Evolutionary conservation across 2,113 vertebrate species (phyloP).

Genomic region (Cyanoderma ruficeps): DNA sequence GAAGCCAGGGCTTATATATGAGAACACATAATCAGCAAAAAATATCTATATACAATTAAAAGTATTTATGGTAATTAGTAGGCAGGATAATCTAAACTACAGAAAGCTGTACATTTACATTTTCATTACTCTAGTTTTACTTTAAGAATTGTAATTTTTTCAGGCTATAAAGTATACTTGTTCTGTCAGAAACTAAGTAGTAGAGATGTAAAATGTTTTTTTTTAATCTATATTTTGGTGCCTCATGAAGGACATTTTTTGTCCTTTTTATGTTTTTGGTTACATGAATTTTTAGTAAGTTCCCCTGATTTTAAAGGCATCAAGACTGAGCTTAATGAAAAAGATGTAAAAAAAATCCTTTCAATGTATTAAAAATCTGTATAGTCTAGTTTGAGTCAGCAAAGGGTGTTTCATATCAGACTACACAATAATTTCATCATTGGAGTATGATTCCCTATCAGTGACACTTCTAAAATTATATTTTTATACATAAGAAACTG

Average conservation of each 20-base stretch:
- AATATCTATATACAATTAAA: background rate
- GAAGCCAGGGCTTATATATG: background rate
- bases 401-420: fast-evolving
- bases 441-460: background rate
- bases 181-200: background rate
- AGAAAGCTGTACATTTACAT: background rate
- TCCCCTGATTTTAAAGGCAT: background rate
- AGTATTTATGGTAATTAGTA: background rate
- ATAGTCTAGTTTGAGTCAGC: background rate
- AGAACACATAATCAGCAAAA: background rate
- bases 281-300: background rate
- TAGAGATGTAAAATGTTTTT: background rate
- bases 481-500: background rate
- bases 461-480: background rate
- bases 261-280: background rate
- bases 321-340: background rate
- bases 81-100: background rate
- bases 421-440: background rate
- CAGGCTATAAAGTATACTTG: background rate
- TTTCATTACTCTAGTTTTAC: background rate
- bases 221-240: background rate
- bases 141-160: background rate
- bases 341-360: background rate
- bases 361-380: background rate
- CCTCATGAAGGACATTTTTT: background rate